A percentile compares a stretch with the other conserved stretches of the same genome.
phyloP scores from a whole-genome alignment of 2,113 vertebrate species.

The Regulus satrapa region DNA sequence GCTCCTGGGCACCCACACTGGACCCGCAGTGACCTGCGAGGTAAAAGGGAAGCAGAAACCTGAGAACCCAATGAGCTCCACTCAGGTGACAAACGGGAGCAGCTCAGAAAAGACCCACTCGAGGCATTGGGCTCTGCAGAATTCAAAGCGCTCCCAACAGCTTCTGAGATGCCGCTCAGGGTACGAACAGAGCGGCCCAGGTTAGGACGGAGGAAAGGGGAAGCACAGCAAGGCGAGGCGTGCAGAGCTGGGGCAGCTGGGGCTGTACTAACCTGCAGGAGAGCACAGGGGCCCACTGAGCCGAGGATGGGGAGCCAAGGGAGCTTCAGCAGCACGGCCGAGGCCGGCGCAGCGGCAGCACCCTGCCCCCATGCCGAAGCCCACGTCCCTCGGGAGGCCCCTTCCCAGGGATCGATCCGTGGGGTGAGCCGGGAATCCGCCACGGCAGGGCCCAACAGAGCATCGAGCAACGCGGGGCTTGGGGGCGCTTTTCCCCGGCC shows the following conservation, averaged over 20 bases:
- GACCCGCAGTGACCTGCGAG: background rate
- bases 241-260: background rate
- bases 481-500: background rate
- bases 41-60: background rate
- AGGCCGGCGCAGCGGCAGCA: background rate
- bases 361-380: background rate
- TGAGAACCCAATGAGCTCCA: background rate
- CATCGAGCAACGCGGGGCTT: background rate
- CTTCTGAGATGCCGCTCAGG: background rate
- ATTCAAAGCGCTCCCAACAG: background rate
- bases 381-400: background rate
- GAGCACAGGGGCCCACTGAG: background rate
- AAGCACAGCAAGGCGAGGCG: background rate
- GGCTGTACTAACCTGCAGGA: rapidly evolving
- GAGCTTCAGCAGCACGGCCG: background rate
- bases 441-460: background rate
- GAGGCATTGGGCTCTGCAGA: background rate
- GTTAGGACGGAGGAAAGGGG: rapidly evolving
- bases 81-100: rapidly evolving
- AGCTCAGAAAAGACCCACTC: background rate
- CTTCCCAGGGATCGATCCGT: background rate
- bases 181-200: background rate
- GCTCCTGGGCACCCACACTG: background rate
- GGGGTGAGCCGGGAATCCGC: background rate
- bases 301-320: background rate